Conservation (phyloP, 2,888 invertebrate genomes). For the Iselma pallidipennis region DNA sequence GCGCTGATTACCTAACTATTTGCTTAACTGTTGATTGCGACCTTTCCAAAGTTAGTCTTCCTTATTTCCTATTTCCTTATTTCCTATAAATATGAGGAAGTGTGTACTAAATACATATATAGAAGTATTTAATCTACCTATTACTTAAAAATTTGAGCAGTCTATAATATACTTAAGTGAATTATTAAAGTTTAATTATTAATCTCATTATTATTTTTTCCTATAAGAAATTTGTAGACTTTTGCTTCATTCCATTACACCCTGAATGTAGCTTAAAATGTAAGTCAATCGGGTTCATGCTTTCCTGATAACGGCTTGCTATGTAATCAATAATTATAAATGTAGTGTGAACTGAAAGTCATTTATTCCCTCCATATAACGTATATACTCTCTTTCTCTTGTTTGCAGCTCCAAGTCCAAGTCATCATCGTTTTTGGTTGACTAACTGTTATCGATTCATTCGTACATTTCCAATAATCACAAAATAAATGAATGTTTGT, state of each 20-base stretch:
- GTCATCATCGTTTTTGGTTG: too few species aligned
- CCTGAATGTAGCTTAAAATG: conserved; percentile 9
- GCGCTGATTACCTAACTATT: conserved; percentile 33
- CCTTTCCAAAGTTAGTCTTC: conserved; percentile 21
- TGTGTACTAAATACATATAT: too few species aligned
- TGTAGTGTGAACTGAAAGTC: conserved; percentile 13
- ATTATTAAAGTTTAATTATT: too few species aligned
- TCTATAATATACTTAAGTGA: too few species aligned
- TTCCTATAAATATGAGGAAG: too few species aligned
- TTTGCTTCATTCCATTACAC: neutral
- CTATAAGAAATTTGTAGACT: neutral
- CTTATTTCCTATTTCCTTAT: neutral
- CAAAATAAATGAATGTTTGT: too few species aligned
- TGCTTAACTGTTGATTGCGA: conserved; percentile 36
- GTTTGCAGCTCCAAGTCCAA: too few species aligned
- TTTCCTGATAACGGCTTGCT: conserved; percentile 16
- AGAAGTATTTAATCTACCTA: too few species aligned
- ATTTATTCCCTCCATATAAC: neutral
- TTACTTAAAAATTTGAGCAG: too few species aligned
- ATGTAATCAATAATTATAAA: conserved; percentile 23
- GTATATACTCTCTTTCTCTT: too few species aligned
- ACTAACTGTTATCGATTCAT: too few species aligned
- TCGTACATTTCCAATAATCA: too few species aligned
- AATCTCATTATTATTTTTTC: neutral
- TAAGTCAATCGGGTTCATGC: conserved; percentile 23